Base-by-base conservation (phyloP, 2,888 invertebrate species). In the Agonopterix subpropinquella region DNA sequence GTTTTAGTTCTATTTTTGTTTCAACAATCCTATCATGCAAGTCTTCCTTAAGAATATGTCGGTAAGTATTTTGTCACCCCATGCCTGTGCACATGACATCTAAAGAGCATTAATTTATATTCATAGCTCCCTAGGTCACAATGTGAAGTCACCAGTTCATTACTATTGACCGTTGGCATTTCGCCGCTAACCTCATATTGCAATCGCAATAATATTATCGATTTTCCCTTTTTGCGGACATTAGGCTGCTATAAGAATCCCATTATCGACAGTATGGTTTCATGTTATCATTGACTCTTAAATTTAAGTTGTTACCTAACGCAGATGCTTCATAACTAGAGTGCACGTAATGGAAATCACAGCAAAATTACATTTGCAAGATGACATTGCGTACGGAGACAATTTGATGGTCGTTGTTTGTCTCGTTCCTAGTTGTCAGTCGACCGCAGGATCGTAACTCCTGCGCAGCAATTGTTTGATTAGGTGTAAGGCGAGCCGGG, bases 401-500 rank as follows among this genome's bases (percentile, higher is more conserved):
- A n/a, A 39, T 39, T 39, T 39, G 9, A 39, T 39, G n/a, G 10
- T 39, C 35, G 28, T 36, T 48, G 45, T 44, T 43, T 53, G 48
- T 53, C 47, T 36, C 50, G 41, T 48, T 41, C 43, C 47, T 45
- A 8, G 39, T 50, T 52, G 49, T 11, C 41, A 41, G 56, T 53
- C 64, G 66, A 66, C 63, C 62, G 59, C 57, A 61, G 63, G 62
- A 64, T 65, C 65, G 64, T 70, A 67, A 69, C 64, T 76, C 62
- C 59, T 39, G 39, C 60, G 61, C 61, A 71, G 63, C 68, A 73
- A 75, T 77, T 73, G 76, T 77, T 79, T 80, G 74, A 81, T 82
- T 84, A 71, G 71, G 65, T 76, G 84, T 81, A 83, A 82, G 73
- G 62, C 62, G 83, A 84, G 72, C 71, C 64, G 75, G 73, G 77